A percentile compares a stretch with the other conserved stretches of the same genome.
These are phyloP conservation scores for Phragmatobia fuliginosa DNA, from an alignment of 2,888 invertebrate species.

Conservation along the genomic window DNA sequence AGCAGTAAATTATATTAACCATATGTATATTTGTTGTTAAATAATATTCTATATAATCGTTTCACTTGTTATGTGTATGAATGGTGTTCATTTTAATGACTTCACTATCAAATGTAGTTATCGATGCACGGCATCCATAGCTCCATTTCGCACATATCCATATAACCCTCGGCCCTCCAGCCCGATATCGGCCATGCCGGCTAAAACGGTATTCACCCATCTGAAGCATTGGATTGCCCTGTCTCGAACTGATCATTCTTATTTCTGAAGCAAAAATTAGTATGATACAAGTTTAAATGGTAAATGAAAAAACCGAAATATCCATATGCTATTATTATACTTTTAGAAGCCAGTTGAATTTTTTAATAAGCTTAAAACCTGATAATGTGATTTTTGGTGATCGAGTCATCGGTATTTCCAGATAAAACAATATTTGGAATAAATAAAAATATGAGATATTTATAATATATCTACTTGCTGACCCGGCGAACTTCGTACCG, in stretches of 20 bases:
- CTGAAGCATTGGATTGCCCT: slow-evolving; percentile 42
- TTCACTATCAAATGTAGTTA: slow-evolving; percentile 2
- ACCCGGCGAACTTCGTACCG: too few relatives aligned
- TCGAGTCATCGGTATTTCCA: not conserved
- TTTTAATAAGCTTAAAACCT: not conserved
- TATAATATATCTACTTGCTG: too few relatives aligned
- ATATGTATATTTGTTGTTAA: not conserved
- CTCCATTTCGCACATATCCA: slow-evolving; percentile 48
- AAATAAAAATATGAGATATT: too few relatives aligned
- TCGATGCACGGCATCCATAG: slow-evolving; percentile 25
- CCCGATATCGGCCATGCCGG: slow-evolving; percentile 30
- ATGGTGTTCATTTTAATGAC: slow-evolving; percentile 1
- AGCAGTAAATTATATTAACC: too few relatives aligned
- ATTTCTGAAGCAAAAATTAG: slow-evolving; percentile 18
- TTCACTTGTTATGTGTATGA: not conserved
- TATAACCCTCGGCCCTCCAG: slow-evolving; percentile 38
- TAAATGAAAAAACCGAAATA: not conserved
- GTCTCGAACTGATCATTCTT: slow-evolving; percentile 13
- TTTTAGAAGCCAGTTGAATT: not conserved
- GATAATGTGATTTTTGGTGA: not conserved
- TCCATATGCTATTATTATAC: not conserved
- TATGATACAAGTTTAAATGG: not conserved
- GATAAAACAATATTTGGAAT: too few relatives aligned
- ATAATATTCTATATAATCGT: not conserved
- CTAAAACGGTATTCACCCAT: slow-evolving; percentile 43